Evolutionary conservation across 2,113 vertebrate species (phyloP), one percentile per base, ranked within the genome.

Genomic region (Cisticola juncidis): DNA sequence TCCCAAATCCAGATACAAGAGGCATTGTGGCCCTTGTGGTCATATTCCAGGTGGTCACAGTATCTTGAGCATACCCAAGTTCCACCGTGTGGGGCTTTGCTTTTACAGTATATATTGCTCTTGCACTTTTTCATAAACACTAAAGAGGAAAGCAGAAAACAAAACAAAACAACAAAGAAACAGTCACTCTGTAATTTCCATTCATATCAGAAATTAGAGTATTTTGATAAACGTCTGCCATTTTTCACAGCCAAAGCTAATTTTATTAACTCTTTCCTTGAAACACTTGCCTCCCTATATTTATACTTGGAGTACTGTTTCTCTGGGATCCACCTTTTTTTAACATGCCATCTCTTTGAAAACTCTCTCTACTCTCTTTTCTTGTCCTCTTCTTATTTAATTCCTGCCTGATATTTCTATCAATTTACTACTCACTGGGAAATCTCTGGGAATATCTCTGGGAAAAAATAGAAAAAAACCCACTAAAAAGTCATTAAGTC

Each of bases 381-480:
- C 7, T 20, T 40, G 11, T 42, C 10, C 6, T 71, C 7, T 48
- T 78, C 65, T 44, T 76, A 47, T 80, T 90, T 80, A 57, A 38
- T 33, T 83, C 14, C 11, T 54, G 3, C 14, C 70, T 58, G 22
- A 51, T 81, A n/a, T 82, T 86, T 76, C 8, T 73, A 25, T 60
- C 31, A 79, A 86, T 76, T 80, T 80, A 28, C 10, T 80, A 29
- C 19, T 78, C 15, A 23, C 1, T 31, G 45, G 2, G 5, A 14
- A 45, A n/a, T 26, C 8, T 16, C 17, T 13, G n/a, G 45, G 2
- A 5, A 14, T 50, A n/a, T 26, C 8, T 16, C 17, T 13, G 7
- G 7, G 7, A 4, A 0, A 2, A 28, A 28, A 25, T 38, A 45
- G 11, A 28, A 4, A 6, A 21, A 50, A 21, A 62, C 5, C 0